Conservation (phyloP, 2,797 vertebrate species). For the Acomys russatus region DNA sequence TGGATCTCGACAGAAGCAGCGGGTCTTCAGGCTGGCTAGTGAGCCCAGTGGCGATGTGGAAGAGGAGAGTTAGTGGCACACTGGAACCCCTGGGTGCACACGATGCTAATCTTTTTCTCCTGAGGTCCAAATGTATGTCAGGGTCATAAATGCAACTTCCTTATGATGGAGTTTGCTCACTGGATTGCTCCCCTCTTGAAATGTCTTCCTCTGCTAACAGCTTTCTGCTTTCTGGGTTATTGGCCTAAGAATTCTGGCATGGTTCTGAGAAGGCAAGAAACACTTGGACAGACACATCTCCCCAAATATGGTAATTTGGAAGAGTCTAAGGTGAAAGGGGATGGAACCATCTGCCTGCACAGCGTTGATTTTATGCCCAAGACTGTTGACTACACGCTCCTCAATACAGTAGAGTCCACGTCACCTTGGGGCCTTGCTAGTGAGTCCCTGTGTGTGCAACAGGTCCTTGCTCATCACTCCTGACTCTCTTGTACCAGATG, state of each 20-base stretch:
- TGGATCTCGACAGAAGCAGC: neutral
- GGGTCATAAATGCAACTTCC: neutral
- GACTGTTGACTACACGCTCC: neutral
- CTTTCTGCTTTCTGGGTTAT: neutral
- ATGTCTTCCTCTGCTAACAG: neutral
- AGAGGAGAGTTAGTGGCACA: neutral
- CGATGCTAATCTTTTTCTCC: neutral
- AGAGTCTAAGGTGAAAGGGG: neutral
- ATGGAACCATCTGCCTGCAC: neutral
- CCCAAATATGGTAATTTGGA: neutral
- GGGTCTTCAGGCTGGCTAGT: neutral
- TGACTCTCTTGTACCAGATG: neutral
- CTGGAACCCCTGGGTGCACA: neutral
- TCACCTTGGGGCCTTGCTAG: neutral
- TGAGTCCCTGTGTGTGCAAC: neutral
- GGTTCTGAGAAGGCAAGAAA: neutral
- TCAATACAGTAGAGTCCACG: neutral
- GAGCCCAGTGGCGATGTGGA: neutral
- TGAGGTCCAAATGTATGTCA: neutral
- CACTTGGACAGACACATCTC: neutral
- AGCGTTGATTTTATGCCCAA: neutral
- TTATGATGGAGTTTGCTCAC: too few species aligned
- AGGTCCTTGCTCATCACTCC: neutral
- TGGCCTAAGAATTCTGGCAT: neutral
- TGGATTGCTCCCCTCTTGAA: neutral